A percentile compares a stretch with the other conserved stretches of the same genome.
phyloP scores from a whole-genome alignment of 2,113 vertebrate genomes.

The Mionectes macconnelli region DNA sequence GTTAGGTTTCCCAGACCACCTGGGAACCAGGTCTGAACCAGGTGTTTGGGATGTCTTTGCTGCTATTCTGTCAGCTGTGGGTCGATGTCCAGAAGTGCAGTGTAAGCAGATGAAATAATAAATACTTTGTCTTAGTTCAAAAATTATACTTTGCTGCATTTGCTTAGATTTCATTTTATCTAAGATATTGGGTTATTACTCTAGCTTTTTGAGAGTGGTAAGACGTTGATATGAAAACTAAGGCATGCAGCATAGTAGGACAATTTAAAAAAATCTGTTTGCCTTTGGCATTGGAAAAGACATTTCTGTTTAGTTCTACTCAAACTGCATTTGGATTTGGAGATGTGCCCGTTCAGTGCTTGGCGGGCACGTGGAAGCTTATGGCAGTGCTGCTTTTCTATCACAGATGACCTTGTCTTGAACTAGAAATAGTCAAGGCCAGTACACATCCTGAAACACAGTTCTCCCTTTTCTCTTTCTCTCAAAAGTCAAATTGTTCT shows the following conservation, averaged over 20 bases:
- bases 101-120: not conserved
- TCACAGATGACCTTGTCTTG: slow-evolving; percentile 24
- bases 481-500: not conserved
- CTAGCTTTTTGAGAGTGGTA: not conserved
- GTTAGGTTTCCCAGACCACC: not conserved
- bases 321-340: not conserved
- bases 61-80: accelerated
- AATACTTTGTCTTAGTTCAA: not conserved
- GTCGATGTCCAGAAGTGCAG: not conserved
- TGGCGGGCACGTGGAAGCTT: not conserved
- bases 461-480: not conserved
- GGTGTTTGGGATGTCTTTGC: not conserved
- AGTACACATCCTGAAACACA: not conserved
- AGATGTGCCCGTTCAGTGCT: not conserved
- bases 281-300: not conserved
- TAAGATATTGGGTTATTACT: not conserved
- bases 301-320: not conserved
- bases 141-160: not conserved
- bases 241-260: not conserved
- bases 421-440: slow-evolving; percentile 10
- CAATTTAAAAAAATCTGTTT: not conserved
- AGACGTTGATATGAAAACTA: not conserved
- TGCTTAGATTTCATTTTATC: not conserved
- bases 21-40: not conserved
- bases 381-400: not conserved